Evolutionary conservation across 2,888 invertebrate genomes (phyloP).

Genomic region (Agrotis puta): DNA sequence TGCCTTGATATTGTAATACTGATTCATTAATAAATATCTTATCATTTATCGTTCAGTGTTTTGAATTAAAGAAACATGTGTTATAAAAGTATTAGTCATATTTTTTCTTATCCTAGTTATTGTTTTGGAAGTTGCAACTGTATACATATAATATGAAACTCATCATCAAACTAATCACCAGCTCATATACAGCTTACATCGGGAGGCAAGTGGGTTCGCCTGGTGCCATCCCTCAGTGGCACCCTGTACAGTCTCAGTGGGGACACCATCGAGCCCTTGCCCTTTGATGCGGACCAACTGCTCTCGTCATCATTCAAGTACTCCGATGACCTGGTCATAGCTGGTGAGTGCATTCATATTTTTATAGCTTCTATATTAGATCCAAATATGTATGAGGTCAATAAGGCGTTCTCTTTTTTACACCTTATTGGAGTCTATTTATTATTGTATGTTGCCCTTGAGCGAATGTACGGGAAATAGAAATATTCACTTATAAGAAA

Average conservation of each 20-base stretch:
- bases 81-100: background rate
- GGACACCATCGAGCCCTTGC: slow-evolving; percentile 96
- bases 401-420: too few relatives aligned
- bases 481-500: slow-evolving; percentile 1
- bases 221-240: slow-evolving; percentile 98
- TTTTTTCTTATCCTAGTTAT: too few relatives aligned
- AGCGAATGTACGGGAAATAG: too few relatives aligned
- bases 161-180: background rate
- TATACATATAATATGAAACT: too few relatives aligned
- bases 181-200: slow-evolving; percentile 92
- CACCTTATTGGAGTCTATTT: too few relatives aligned
- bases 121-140: too few relatives aligned
- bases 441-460: too few relatives aligned
- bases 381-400: too few relatives aligned
- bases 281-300: slow-evolving; percentile 96
- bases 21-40: slow-evolving; percentile 20
- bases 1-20: background rate
- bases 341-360: slow-evolving; percentile 88
- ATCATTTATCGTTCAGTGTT: slow-evolving; percentile 14
- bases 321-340: slow-evolving; percentile 95
- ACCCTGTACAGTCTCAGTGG: slow-evolving; percentile 98
- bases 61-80: slow-evolving; percentile 2
- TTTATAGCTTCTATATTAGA: too few relatives aligned
- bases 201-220: slow-evolving; percentile 95
- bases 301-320: slow-evolving; percentile 97